phyloP scores from a whole-genome alignment of 2,888 invertebrate genomes.

The Galerucella calmariensis region DNA sequence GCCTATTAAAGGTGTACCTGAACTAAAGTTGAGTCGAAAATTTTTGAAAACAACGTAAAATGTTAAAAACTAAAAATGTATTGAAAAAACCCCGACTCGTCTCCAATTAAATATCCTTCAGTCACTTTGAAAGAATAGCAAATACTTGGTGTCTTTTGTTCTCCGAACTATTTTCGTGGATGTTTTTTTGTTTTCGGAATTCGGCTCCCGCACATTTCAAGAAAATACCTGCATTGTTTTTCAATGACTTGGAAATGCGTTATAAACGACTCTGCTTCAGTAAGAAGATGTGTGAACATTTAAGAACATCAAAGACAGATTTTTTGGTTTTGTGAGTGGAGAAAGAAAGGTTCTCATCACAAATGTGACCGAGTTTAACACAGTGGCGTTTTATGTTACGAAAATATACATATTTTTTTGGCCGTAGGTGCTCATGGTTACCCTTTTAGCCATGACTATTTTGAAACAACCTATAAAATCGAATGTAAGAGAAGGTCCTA shows the following conservation, averaged over 20 bases:
- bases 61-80: conserved; percentile 17
- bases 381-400: background rate
- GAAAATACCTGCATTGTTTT: conserved; percentile 55
- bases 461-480: too few relatives aligned
- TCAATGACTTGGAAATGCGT: conserved; percentile 51
- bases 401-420: too few relatives aligned
- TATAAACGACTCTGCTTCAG: conserved; percentile 50
- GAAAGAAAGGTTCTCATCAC: conserved; percentile 47
- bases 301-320: conserved; percentile 55
- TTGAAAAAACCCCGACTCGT: conserved; percentile 19
- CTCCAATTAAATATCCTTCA: conserved; percentile 43
- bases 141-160: conserved; percentile 45
- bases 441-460: too few relatives aligned
- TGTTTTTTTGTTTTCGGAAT: conserved; percentile 37
- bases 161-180: conserved; percentile 42
- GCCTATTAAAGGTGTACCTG: too few relatives aligned
- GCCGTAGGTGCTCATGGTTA: too few relatives aligned
- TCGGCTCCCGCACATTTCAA: conserved; percentile 47
- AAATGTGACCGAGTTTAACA: conserved; percentile 37
- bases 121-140: conserved; percentile 40
- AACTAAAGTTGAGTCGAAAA: too few relatives aligned
- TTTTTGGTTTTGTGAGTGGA: conserved; percentile 50
- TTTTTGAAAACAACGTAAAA: background rate
- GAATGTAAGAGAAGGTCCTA: too few relatives aligned
- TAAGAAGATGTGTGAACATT: conserved; percentile 54